Evolutionary conservation across 2,797 vertebrate species (phyloP).

Genomic region (Sebastes ruberrimus): DNA sequence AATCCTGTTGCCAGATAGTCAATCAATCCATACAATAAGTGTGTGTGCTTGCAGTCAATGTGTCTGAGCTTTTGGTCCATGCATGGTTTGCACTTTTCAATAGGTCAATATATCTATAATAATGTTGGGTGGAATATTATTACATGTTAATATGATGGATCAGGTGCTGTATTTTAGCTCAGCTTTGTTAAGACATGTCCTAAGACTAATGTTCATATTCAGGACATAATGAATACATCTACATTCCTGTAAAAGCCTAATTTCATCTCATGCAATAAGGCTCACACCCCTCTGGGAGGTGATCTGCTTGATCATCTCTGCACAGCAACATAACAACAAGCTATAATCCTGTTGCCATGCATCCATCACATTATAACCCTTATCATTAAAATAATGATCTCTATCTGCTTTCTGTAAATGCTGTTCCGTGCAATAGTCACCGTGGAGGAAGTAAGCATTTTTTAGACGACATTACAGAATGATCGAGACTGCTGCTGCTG

Average conservation of each 20-base stretch:
- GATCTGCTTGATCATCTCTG: slow-evolving; percentile 9
- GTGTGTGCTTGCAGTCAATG: not conserved
- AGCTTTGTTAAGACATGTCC: not conserved
- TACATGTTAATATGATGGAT: not conserved
- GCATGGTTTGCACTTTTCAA: not conserved
- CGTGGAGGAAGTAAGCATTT: slow-evolving; percentile 33
- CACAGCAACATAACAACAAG: not conserved
- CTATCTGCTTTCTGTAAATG: slow-evolving; percentile 25
- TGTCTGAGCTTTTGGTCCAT: not conserved
- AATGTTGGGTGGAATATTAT: not conserved
- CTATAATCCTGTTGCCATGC: not conserved
- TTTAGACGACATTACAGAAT: slow-evolving; percentile 51
- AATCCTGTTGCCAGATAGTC: not conserved
- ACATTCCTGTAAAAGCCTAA: slow-evolving; percentile 4
- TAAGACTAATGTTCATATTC: not conserved
- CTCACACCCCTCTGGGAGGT: slow-evolving; percentile 14
- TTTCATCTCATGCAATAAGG: not conserved
- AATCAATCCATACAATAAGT: slow-evolving; percentile 12
- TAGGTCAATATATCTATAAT: not conserved
- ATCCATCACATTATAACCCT: not conserved
- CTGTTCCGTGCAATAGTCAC: not conserved
- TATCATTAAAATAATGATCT: not conserved
- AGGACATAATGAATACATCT: slow-evolving; percentile 1
- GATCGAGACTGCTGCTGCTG: slow-evolving; percentile 11
- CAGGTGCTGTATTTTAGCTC: not conserved